These are phyloP conservation scores for Marmota flaviventris DNA, from an alignment of 2,113 vertebrate species.

Conservation along the genomic window DNA sequence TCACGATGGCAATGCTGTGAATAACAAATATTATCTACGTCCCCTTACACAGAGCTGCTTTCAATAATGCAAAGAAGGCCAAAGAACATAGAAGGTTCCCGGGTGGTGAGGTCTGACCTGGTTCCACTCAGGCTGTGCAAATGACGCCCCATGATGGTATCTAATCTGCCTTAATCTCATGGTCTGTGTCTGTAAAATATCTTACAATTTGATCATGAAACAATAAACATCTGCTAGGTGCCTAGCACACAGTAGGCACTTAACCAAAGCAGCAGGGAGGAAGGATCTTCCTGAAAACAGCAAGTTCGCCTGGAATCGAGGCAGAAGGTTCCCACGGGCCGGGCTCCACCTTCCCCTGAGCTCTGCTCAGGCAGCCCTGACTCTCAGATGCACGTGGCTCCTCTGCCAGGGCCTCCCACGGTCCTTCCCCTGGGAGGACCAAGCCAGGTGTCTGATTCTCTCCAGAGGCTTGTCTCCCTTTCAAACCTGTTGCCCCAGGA, in stretches of 20 bases:
- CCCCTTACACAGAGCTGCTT: neutral
- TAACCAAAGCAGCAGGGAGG: neutral
- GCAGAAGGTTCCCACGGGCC: neutral
- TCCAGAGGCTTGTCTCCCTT: constrained; percentile 9
- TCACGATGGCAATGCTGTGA: neutral
- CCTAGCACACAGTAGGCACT: neutral
- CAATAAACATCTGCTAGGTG: neutral
- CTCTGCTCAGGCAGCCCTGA: neutral
- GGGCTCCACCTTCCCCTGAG: neutral
- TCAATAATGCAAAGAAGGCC: neutral
- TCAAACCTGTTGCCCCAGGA: constrained; percentile 55
- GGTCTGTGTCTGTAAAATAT: neutral
- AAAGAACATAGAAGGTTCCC: neutral
- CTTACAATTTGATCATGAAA: neutral
- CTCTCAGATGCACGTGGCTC: neutral
- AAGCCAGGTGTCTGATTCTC: neutral
- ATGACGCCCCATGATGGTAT: neutral
- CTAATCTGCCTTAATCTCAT: neutral
- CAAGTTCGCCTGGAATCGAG: neutral
- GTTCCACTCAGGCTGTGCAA: neutral
- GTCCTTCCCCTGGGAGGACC: neutral
- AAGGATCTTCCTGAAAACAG: neutral
- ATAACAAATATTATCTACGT: neutral
- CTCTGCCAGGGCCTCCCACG: neutral
- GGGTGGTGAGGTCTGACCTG: neutral